Evolutionary conservation across 1,140 invertebrate genomes (phyloP), one percentile per base, ranked within the genome.

Genomic region (Tetramorium parvispinum): DNA sequence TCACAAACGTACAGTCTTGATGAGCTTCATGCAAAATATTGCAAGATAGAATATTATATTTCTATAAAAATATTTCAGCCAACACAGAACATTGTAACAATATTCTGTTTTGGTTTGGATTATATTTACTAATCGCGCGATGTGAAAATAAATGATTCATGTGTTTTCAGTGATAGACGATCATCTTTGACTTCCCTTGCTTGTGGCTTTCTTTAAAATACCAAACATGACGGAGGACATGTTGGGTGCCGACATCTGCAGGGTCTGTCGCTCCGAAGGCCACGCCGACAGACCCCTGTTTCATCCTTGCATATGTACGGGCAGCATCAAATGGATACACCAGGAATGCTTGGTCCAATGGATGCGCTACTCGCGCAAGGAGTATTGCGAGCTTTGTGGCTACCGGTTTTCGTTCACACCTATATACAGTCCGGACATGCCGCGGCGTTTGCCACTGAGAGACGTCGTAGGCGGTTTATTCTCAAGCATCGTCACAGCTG

Each of bases 381-480:
- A 99, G 95, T 99, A 99, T 92, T 99, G 99, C 95, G 99, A 99
- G 95, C 96, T 99, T 87, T 99, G 99, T 94, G 99, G 99, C 88
- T 98, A 99, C 94, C 97, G 98, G 49, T 99, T 99, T 95, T 99
- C 99, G 3, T 99, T 99, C 94, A 99, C 98, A 92, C 99, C 99
- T 82, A 99, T 99, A 89, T 99, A 99, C 96, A 99, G 99, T 11
- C 98, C 99, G 32, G 99, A 99, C 93, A 99, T 99, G 99, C 99
- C 99, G 11, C 97, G 99, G 66, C 96, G 99, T 85, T 95, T 99
- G 87, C 99, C 99, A 0, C 96, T 99, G 32, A 96, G 97, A 88
- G 98, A 99, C 94, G 98, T 99, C 0, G 96, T 98, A 0, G 97
- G 97, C 79, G 99, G 99, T 1, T 95, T 99, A 24, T 96, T 99